Evolutionary conservation across 53 echinoderm and acorn worm genomes (phyloP).

Genomic region (Temnopleurus reevesii): DNA sequence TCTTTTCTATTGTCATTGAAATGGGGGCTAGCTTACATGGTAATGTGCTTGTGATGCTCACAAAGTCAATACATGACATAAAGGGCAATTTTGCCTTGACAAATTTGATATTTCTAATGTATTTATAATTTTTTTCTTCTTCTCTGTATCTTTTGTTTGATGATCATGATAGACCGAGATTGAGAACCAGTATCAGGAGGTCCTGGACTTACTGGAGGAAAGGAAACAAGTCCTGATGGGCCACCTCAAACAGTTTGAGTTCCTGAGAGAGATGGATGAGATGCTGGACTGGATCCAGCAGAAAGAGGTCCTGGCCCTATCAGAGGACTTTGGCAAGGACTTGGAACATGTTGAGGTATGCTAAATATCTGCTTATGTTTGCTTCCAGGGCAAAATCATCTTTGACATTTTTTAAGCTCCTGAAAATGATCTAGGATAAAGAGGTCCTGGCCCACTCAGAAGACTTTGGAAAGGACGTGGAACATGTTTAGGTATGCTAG

Average conservation of each 20-base stretch:
- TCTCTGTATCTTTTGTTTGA: too few species aligned
- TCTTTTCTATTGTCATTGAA: too few species aligned
- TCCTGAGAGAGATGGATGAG: conserved; percentile 78
- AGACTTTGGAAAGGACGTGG: conserved; percentile 89
- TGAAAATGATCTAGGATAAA: conserved; percentile 86
- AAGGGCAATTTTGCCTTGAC: too few species aligned
- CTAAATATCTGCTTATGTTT: too few species aligned
- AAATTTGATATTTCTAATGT: too few species aligned
- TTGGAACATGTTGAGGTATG: conserved; percentile 92
- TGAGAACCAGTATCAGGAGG: conserved; percentile 67
- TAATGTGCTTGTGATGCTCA: too few species aligned
- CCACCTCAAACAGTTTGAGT: conserved; percentile 70
- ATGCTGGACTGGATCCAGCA: conserved; percentile 84
- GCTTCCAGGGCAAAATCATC: too few species aligned
- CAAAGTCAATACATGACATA: too few species aligned
- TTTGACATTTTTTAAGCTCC: too few species aligned
- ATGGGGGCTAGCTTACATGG: too few species aligned
- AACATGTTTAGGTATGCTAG: conserved; percentile 83
- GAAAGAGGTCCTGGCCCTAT: conserved; percentile 72
- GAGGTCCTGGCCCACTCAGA: conserved; percentile 74
- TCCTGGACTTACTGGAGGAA: conserved; percentile 47
- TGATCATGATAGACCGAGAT: conserved; percentile 72
- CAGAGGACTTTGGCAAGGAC: conserved; percentile 88
- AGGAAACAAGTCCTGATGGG: conserved; percentile 68
- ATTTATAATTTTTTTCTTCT: too few species aligned